These are phyloP conservation scores for Notolabrus celidotus DNA, from an alignment of 2,797 vertebrate species.

Conservation along the genomic window DNA sequence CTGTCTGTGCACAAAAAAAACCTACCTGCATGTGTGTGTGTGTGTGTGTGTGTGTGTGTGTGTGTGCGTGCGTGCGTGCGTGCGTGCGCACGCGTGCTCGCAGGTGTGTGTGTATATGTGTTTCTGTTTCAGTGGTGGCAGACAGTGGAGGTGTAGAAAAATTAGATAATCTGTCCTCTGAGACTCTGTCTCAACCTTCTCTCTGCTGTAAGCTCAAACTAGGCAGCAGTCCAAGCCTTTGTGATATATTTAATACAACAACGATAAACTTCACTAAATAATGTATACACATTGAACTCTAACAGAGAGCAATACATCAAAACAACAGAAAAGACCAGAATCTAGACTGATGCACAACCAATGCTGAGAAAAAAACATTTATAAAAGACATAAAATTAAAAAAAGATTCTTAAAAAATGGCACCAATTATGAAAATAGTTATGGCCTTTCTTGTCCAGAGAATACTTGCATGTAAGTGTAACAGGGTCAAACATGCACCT, in stretches of 20 bases:
- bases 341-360: background rate
- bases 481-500: no score
- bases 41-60: slow-evolving; percentile 18
- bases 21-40: background rate
- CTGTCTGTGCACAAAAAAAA: background rate
- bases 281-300: background rate
- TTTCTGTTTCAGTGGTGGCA: slow-evolving; percentile 22
- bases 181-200: slow-evolving; percentile 29
- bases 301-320: background rate
- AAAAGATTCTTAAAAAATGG: no score
- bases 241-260: slow-evolving; percentile 13
- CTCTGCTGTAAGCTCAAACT: slow-evolving; percentile 14
- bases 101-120: slow-evolving; percentile 13
- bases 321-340: background rate
- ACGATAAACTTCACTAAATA: slow-evolving; percentile 6
- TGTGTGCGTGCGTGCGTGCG: slow-evolving; percentile 7
- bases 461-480: no score
- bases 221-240: slow-evolving; percentile 19
- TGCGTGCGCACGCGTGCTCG: no score
- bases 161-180: slow-evolving; percentile 42
- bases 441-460: no score
- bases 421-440: no score
- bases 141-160: slow-evolving; percentile 36
- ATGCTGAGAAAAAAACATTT: background rate
- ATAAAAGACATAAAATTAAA: background rate